Percentiles rank a stretch among this genome's conserved stretches.
Evolutionary conservation across 1,140 invertebrate genomes (phyloP).

Genomic region (Gryon sp.): DNA sequence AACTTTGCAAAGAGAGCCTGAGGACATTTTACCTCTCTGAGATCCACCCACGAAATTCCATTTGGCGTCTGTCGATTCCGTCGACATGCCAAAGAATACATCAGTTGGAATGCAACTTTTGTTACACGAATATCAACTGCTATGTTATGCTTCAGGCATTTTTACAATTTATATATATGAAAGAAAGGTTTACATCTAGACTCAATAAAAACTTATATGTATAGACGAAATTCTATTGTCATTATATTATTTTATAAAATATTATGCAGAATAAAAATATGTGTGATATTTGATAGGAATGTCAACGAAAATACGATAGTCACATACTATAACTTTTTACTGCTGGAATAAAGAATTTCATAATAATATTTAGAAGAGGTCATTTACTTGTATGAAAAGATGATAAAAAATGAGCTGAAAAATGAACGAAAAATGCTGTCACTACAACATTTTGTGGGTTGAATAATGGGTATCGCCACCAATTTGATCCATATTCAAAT

Average conservation of each 20-base stretch:
- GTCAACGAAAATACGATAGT: too few relatives aligned
- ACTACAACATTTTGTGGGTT: conserved; percentile 10
- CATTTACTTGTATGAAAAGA: conserved; percentile 21
- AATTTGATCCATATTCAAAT: conserved; percentile 73
- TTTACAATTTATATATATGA: too few relatives aligned
- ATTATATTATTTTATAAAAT: too few relatives aligned
- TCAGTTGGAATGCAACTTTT: conserved; percentile 30
- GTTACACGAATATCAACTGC: conserved; percentile 25
- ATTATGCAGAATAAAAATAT: too few relatives aligned
- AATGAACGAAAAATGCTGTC: conserved; percentile 33
- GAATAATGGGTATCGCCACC: conserved; percentile 63
- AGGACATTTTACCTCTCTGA: conserved; percentile 59
- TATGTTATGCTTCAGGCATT: conserved; percentile 27
- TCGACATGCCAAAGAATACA: conserved; percentile 35
- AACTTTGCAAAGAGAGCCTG: conserved; percentile 33
- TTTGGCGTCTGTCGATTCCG: conserved; percentile 42
- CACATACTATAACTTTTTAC: too few relatives aligned
- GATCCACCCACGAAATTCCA: conserved; percentile 71
- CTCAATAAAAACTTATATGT: too few relatives aligned
- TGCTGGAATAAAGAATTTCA: too few relatives aligned
- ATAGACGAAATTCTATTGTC: too few relatives aligned
- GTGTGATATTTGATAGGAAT: too few relatives aligned
- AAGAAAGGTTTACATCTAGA: too few relatives aligned
- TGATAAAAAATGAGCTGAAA: too few relatives aligned
- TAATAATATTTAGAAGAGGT: background rate